Conservation (phyloP, 2,797 vertebrate species). For the Falco biarmicus region DNA sequence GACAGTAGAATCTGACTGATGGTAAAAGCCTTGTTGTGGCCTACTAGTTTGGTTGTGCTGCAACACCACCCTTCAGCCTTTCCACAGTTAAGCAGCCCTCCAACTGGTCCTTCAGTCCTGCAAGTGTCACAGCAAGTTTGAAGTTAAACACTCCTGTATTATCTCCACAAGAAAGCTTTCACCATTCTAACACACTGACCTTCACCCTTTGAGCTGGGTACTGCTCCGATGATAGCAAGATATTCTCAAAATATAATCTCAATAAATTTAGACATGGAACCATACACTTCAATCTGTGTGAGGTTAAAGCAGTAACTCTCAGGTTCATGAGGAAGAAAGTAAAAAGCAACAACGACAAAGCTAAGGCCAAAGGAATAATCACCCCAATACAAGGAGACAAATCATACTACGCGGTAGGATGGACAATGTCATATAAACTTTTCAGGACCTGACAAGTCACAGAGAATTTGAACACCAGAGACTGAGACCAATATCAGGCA, state of each 20-base stretch:
- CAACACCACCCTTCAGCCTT: background rate
- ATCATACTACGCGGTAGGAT: background rate
- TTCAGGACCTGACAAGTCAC: background rate
- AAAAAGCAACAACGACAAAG: background rate
- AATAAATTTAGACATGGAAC: background rate
- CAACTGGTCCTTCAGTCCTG: background rate
- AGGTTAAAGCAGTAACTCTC: background rate
- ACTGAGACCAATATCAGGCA: background rate
- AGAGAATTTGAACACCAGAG: background rate
- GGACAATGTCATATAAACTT: background rate
- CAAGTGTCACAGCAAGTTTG: accelerated
- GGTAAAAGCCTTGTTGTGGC: too few species aligned
- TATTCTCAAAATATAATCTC: background rate
- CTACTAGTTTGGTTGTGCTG: too few species aligned
- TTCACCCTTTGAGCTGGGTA: background rate
- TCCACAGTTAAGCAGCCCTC: background rate
- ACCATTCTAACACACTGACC: background rate
- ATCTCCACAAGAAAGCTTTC: background rate
- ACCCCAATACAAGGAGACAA: background rate
- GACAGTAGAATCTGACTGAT: too few species aligned
- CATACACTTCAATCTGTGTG: background rate
- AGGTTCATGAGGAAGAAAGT: background rate
- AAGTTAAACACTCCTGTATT: background rate
- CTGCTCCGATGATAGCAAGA: background rate
- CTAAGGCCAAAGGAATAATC: background rate